Base-by-base conservation (phyloP, 2,797 vertebrate genomes). In the Avahi laniger region DNA sequence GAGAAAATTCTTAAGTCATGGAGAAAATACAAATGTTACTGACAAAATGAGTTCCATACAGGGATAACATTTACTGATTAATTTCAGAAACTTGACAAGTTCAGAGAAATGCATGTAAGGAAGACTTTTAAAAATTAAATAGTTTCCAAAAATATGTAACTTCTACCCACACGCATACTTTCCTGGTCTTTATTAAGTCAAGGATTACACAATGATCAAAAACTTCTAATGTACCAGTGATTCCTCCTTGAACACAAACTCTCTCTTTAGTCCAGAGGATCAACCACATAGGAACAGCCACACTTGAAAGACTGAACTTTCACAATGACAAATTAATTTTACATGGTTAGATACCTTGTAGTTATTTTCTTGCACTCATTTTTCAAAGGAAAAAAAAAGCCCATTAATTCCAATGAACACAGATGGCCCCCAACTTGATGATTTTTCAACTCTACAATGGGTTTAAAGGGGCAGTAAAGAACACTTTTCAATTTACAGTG, bases 381-480 rank as follows among this genome's bases (percentile, higher is more conserved):
- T 91, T 79, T 70, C 43, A 63, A 78, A 94, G 63, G 65, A 92
- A 75, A 92, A 96, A 96, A 12, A 88, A 76, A 94, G 50, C 26
- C 20, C 12, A 35, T 15, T 24, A 46, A 78, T 78, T 38, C 4
- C n/a, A n/a, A 54, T 26, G n/a, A 81, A 61, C 41, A 81, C 4
- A 59, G 52, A 54, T 14, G n/a, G 50, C 35, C 50, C 22, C n/a
- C 24, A 50, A 54, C n/a, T 54, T 54, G 8, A 65, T 9, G 17
- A 67, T 35, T 35, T 67, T 67, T 67, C 33, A 35, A 18, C 15
- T 67, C 63, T 35, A 54, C 76, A 0, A 28, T 5, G 50, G n/a
- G 76, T 54, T 79, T 54, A 26, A 35, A 54, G 13, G 50, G n/a
- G 50, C n/a, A 38, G n/a, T 79, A 54, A 79, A 79, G 38, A n/a